Percentiles rank a stretch among this genome's conserved stretches.
Conservation (phyloP, 2,888 invertebrate species). For the Chrysomela aeneicollis region DNA sequence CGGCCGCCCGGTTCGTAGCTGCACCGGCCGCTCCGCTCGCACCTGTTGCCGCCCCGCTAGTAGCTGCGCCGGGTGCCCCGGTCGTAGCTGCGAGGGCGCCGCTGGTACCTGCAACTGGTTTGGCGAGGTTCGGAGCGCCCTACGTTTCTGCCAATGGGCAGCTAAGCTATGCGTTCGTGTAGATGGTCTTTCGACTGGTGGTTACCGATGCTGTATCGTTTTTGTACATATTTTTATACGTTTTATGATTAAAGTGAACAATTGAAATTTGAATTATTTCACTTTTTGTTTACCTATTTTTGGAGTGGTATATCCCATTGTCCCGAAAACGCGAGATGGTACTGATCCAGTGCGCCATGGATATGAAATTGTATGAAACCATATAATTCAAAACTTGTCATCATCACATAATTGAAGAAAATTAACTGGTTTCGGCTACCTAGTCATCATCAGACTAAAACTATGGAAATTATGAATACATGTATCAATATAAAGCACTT, state of each 20-base stretch:
- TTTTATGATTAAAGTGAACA: neutral
- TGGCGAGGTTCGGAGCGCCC: conserved; percentile 36
- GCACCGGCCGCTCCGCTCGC: conserved; percentile 35
- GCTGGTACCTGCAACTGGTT: conserved; percentile 41
- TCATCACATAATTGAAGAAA: no score
- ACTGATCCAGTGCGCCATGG: no score
- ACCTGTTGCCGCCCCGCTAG: conserved; percentile 39
- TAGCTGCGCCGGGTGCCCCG: conserved; percentile 50
- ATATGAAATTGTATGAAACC: no score
- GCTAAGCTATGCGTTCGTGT: conserved; percentile 3
- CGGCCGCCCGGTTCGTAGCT: conserved; percentile 61
- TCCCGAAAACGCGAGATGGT: no score
- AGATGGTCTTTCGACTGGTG: neutral
- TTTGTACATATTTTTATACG: neutral
- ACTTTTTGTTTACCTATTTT: neutral
- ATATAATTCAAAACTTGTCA: no score
- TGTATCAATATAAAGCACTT: no score
- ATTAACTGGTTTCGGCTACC: no score
- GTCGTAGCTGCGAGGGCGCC: no score
- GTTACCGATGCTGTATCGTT: neutral
- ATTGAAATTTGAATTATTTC: neutral
- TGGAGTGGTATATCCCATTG: neutral
- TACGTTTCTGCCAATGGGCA: conserved; percentile 17
- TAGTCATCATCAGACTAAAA: no score
- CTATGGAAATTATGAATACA: no score